Evolutionary conservation across 2,797 vertebrate species (phyloP), one percentile per base, ranked within the genome.

Genomic region (Sebastiscus tertius): DNA sequence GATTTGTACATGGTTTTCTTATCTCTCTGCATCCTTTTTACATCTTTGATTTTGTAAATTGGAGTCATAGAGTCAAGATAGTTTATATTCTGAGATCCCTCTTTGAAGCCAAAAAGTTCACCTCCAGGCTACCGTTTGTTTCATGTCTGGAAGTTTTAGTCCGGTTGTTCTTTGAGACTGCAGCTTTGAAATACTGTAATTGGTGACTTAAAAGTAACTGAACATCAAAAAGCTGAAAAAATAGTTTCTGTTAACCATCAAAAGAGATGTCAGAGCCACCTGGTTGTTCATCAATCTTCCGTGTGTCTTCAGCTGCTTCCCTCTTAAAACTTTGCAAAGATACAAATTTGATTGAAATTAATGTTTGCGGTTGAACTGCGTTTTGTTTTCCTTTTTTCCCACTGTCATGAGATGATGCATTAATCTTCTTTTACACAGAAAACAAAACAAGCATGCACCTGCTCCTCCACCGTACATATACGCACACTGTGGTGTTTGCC

Each of bases 131-230:
- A 72, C 34, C 20, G 8, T 82, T 91, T 82, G 68, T 89, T 89
- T 93, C 79, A 90, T 88, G 85, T 79, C 34, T 24, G 86, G 65
- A 77, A 74, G 81, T 80, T 83, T 73, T 63, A 20, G 70, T 88
- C 80, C 77, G 81, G 80, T 82, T 71, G 27, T 87, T 87, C 72
- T 64, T 22, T 63, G 61, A 75, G 64, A 78, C 76, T 82, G 75
- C 80, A 58, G 77, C 91, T 94, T 93, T 95, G 91, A 94, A 94
- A 93, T 88, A 85, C 83, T 88, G 77, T 91, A 84, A 91, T 84
- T 78, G 86, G 82, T 80, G 87, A 89, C 91, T 95, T 91, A 86
- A 92, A 94, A 93, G 90, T 84, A 88, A 88, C 70, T 56, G 85
- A 78, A 90, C 84, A 93, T 94, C 89, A 94, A 89, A 94, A 82